Evolutionary conservation across 2,113 vertebrate genomes (phyloP), one percentile per base, ranked within the genome.

Genomic region (Promerops cafer): DNA sequence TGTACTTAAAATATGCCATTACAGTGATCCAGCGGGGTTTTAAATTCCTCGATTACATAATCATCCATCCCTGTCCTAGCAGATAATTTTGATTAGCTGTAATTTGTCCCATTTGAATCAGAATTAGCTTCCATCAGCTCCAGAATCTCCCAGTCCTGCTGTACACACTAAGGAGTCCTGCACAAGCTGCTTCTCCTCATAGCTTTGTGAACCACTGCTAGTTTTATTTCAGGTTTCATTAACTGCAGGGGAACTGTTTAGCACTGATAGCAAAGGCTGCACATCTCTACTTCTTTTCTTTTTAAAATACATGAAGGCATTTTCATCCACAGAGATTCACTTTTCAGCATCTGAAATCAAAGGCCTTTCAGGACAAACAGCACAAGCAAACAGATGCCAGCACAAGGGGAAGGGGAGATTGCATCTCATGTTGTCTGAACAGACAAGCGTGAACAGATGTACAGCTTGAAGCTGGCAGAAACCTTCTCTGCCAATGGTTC

Each of bases 371-470:
- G 87, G 70, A 60, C 56, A 44, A 66, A 66, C 9, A 56, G 61
- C 31, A 19, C 2, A 5, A 64, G 47, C 50, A 47, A 88, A 52
- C 54, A 89, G 80, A 93, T 83, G 90, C 85, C 90, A 71, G 56
- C 60, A 21, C 44, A 47, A 78, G 85, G 75, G 92, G 52, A 83
- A 81, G 68, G 71, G 64, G 71, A 40, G 63, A 21, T 80, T 6
- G 27, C 74, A 56, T 74, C 82, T 82, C 31, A 0, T 64, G 79
- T 56, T 93, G 85, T 83, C 90, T 35, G 96, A 94, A 83, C 83
- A 93, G 91, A 95, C 82, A 77, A 61, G 89, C 2, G 14, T 3
- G 76, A 97, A 95, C 96, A 97, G 92, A 94, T 97, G 96, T 81
- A 64, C 40, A 33, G 76, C 85, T 89, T 35, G 65, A 78, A 81